Percentiles rank a stretch among this genome's conserved stretches.
phyloP scores from a whole-genome alignment of 2,888 invertebrate species.

The Omphaloscelis lunosa region DNA sequence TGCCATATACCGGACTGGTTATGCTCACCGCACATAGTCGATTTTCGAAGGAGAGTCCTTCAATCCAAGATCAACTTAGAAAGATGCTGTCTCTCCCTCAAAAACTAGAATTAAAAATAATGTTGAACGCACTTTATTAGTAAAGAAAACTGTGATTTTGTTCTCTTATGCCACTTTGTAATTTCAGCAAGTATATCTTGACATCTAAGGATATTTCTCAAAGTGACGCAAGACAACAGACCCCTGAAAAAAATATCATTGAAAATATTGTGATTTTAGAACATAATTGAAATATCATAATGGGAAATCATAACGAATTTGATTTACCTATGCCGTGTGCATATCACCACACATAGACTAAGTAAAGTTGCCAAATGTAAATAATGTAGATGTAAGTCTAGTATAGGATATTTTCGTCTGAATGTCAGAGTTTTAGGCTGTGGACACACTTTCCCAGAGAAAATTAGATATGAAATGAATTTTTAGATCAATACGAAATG shows the following conservation, averaged over 20 bases:
- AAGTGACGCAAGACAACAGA: conserved; percentile 59
- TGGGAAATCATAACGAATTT: conserved; percentile 78
- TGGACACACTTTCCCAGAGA: conserved; percentile 73
- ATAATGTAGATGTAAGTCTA: conserved; percentile 73
- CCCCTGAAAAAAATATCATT: conserved; percentile 78
- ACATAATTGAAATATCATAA: conserved; percentile 81
- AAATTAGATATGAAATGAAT: conserved; percentile 32
- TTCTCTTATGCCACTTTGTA: conserved; percentile 51
- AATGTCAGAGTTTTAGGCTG: conserved; percentile 80
- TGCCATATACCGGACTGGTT: conserved; percentile 66
- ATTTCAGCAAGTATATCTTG: conserved; percentile 6
- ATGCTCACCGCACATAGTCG: conserved; percentile 35
- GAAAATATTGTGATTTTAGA: conserved; percentile 85
- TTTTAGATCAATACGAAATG: conserved; percentile 18
- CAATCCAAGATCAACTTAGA: conserved; percentile 4
- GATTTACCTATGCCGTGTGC: conserved; percentile 85
- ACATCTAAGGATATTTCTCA: conserved; percentile 5
- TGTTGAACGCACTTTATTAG: conserved; percentile 60
- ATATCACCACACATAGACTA: conserved; percentile 88
- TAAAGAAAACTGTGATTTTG: conserved; percentile 63
- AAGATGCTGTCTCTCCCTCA: conserved; percentile 31
- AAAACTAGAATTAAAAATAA: conserved; percentile 35
- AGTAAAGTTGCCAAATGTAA: conserved; percentile 89
- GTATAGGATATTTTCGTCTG: conserved; percentile 75
- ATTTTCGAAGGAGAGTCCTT: conserved; percentile 29